Evolutionary conservation across 2,888 invertebrate genomes (phyloP).

Genomic region (Drosophila formosana): DNA sequence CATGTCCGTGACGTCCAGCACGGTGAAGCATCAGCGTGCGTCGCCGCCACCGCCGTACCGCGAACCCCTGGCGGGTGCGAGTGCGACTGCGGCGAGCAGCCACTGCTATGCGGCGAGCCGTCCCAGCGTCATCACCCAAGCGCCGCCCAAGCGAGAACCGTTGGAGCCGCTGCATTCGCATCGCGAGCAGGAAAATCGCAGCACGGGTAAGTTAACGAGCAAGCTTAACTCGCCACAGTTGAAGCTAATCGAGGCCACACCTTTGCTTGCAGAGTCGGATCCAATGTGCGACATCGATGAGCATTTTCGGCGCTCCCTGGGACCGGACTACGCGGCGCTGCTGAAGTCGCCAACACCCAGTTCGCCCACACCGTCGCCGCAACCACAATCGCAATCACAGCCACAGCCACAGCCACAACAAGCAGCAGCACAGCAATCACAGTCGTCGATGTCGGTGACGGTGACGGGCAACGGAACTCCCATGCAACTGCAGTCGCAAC

Average conservation of each 20-base stretch:
- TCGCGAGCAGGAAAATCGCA: constrained; percentile 82
- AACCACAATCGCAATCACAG: constrained; percentile 66
- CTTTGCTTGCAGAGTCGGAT: constrained; percentile 87
- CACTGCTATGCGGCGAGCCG: constrained; percentile 78
- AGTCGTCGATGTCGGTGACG: constrained; percentile 33
- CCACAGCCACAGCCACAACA: constrained; percentile 62
- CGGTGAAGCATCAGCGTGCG: constrained; percentile 79
- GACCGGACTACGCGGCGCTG: constrained; percentile 91
- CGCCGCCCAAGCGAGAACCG: constrained; percentile 84
- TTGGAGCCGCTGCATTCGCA: constrained; percentile 65
- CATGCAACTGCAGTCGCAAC: constrained; percentile 39
- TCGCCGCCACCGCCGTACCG: constrained; percentile 85
- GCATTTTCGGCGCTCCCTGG: constrained; percentile 96
- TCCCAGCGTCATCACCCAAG: constrained; percentile 89
- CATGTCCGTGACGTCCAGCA: constrained; percentile 84
- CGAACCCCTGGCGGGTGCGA: constrained; percentile 83
- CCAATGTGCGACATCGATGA: constrained; percentile 97
- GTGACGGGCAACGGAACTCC: constrained; percentile 50
- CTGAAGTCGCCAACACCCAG: constrained; percentile 85
- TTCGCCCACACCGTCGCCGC: constrained; percentile 77
- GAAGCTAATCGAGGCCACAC: background rate
- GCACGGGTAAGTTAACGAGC: constrained; percentile 66
- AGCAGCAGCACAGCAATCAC: constrained; percentile 7
- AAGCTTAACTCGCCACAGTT: background rate
- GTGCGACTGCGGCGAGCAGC: constrained; percentile 79